A percentile compares a stretch with the other conserved stretches of the same genome.
Evolutionary conservation across 2,797 vertebrate genomes (phyloP).

Genomic region (Dermochelys coriacea): DNA sequence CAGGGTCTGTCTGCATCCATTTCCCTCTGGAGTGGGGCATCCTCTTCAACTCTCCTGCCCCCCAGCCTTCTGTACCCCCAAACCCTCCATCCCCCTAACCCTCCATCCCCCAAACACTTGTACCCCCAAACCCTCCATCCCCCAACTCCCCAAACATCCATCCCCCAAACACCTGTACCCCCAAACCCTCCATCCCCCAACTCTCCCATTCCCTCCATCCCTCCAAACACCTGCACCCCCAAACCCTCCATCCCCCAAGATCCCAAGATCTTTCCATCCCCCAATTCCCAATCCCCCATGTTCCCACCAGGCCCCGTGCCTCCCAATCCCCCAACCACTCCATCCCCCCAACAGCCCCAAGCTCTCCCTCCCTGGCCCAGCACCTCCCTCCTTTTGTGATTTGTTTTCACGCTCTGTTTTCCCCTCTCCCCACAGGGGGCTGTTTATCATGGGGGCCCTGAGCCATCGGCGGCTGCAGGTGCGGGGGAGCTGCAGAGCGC

Average conservation of each 20-base stretch:
- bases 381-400: neutral
- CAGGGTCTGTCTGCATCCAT: neutral
- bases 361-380: neutral
- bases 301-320: constrained; percentile 34
- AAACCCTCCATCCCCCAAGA: too few relatives aligned
- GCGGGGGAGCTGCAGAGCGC: neutral
- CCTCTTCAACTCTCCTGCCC: neutral
- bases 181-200: neutral
- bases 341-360: neutral
- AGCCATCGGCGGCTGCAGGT: neutral
- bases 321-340: neutral
- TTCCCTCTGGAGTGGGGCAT: neutral
- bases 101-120: neutral
- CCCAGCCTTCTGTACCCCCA: neutral
- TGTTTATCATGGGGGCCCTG: neutral
- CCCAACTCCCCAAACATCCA: neutral
- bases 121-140: too few relatives aligned
- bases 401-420: constrained; percentile 51
- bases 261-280: too few relatives aligned
- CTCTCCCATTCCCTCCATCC: neutral
- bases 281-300: too few relatives aligned
- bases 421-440: neutral
- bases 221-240: too few relatives aligned
- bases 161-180: too few relatives aligned
- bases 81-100: neutral